Evolutionary conservation across 2,888 invertebrate species (phyloP).

Genomic region (Charanyca ferruginea): DNA sequence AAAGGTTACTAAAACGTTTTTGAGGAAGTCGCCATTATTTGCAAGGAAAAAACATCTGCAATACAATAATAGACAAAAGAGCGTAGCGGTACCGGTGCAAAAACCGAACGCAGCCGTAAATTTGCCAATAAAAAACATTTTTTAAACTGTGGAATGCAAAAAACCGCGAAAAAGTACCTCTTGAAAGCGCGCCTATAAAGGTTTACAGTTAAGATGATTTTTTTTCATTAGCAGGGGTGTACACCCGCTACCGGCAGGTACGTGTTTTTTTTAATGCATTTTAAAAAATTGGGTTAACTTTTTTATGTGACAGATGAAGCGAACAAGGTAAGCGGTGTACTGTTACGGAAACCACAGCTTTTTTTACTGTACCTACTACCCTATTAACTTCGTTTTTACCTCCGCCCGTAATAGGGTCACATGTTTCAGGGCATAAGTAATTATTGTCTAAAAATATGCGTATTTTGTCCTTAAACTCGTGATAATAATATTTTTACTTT

Average conservation of each 20-base stretch:
- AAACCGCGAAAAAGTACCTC: constrained; percentile 79
- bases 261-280: constrained; percentile 78
- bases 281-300: constrained; percentile 86
- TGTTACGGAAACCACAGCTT: constrained; percentile 88
- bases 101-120: constrained; percentile 78
- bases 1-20: constrained; percentile 70
- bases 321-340: constrained; percentile 88
- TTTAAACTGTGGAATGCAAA: constrained; percentile 70
- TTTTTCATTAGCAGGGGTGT: constrained; percentile 74
- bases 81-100: constrained; percentile 80
- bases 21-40: constrained; percentile 69
- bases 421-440: constrained; percentile 71
- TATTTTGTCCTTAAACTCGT: constrained; percentile 27
- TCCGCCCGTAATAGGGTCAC: constrained; percentile 78
- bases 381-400: constrained; percentile 84
- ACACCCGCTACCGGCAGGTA: constrained; percentile 88
- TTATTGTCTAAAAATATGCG: constrained; percentile 44
- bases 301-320: constrained; percentile 83
- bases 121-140: constrained; percentile 77
- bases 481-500: too few species aligned
- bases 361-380: constrained; percentile 82
- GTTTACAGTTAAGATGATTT: constrained; percentile 82
- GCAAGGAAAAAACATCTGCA: constrained; percentile 80
- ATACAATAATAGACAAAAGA: constrained; percentile 77
- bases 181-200: constrained; percentile 68